These are phyloP conservation scores for Perizoma affinitatum DNA, from an alignment of 2,888 invertebrate species.

Conservation along the genomic window DNA sequence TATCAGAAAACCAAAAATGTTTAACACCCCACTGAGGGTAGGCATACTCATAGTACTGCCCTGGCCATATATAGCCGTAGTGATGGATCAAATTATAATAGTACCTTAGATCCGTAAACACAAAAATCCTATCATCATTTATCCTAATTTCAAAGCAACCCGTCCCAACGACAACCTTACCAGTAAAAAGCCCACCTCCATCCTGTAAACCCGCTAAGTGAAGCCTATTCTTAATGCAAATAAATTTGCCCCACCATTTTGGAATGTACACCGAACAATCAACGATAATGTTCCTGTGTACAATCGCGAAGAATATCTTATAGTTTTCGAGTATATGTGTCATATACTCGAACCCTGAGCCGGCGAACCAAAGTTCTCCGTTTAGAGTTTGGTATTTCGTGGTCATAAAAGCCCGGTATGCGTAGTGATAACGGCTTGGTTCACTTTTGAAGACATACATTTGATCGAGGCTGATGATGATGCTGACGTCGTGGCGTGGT, in stretches of 20 bases:
- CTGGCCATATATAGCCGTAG: constrained; percentile 39
- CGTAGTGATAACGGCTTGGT: constrained; percentile 40
- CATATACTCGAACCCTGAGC: constrained; percentile 54
- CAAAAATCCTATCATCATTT: constrained; percentile 58
- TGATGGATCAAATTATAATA: constrained; percentile 46
- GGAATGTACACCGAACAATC: constrained; percentile 60
- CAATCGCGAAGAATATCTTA: constrained; percentile 45
- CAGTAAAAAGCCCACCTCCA: constrained; percentile 50
- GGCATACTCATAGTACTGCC: constrained; percentile 64
- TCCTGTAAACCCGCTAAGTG: constrained; percentile 51
- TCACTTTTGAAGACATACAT: constrained; percentile 44
- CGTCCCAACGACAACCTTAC: constrained; percentile 41
- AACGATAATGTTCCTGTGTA: constrained; percentile 20
- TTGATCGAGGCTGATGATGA: constrained; percentile 52
- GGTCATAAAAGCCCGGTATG: constrained; percentile 36
- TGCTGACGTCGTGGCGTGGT: constrained; percentile 55
- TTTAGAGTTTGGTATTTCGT: constrained; percentile 12
- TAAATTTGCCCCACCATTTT: constrained; percentile 67
- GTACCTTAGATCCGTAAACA: constrained; percentile 63
- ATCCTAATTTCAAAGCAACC: constrained; percentile 66
- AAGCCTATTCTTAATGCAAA: constrained; percentile 51
- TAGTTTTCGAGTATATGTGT: constrained; percentile 58
- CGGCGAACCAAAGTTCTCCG: constrained; percentile 40
- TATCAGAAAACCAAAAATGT: constrained; percentile 2
- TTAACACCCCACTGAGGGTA: constrained; percentile 55